Conservation (phyloP, 2,797 vertebrate genomes). For the Psittacula echo region DNA sequence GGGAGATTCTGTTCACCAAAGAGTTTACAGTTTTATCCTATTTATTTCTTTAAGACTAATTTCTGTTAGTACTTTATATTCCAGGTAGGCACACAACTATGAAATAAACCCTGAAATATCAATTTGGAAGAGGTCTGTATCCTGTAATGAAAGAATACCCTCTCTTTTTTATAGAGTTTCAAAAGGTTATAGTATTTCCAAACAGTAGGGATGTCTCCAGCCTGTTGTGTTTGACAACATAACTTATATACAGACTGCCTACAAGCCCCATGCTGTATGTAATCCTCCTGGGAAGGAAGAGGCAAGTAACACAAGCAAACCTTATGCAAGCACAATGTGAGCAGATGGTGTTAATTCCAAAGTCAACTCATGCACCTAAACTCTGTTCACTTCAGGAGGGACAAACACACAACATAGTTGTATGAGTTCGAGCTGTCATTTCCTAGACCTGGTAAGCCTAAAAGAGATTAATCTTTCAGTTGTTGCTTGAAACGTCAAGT, state of each 20-base stretch:
- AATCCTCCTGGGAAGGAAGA: neutral
- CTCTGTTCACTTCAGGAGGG: neutral
- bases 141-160: neutral
- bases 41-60: neutral
- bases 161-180: constrained; percentile 21
- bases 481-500: neutral
- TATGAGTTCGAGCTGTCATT: neutral
- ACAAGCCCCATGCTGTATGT: neutral
- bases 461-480: neutral
- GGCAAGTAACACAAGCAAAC: neutral
- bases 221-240: neutral
- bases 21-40: neutral
- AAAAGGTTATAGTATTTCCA: constrained; percentile 30
- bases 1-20: neutral
- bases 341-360: constrained; percentile 50
- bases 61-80: neutral
- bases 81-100: neutral
- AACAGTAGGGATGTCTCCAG: neutral
- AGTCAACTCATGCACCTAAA: constrained; percentile 32
- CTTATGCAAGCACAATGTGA: neutral
- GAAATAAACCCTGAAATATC: neutral
- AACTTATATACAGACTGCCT: neutral
- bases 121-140: constrained; percentile 15
- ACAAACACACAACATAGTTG: neutral
- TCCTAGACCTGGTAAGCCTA: neutral